Base-by-base conservation (phyloP, 92 coral and sea anemone species). In the Actinernus sp. region DNA sequence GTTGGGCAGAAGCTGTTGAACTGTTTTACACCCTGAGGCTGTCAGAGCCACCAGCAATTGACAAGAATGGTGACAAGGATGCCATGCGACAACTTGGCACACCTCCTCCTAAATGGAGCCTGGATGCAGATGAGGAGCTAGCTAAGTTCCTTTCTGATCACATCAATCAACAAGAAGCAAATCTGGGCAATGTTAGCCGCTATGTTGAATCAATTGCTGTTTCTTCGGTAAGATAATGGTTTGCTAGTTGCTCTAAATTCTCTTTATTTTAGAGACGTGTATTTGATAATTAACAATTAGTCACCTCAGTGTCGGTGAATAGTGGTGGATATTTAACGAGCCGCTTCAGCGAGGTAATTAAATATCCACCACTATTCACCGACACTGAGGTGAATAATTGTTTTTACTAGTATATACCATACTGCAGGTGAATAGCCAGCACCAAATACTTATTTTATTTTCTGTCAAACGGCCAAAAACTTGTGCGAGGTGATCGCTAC, bases 101-200 rank as follows among this genome's bases (percentile, higher is more conserved):
- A 9, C 97, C 95, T 27, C 97, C 98, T 16, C 95, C 92, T 23
- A 94, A 94, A 40, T 94, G 98, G 98, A 76, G 79, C 63, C 69
- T 94, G 44, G 96, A 94, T 28, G 98, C 98, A 26, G 98, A 94
- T 49, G 98, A 94, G 52, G 94, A 94, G 68, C 80, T 94, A 13
- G 97, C 95, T 26, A 88, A 87, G 71, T 94, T 94, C 47, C 77
- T 90, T 54, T 74, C 92, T 31, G 92, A 90, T 24, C 92, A 90
- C 59, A 83, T 91, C 0, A 94, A 84, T 58, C 87, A 84, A 21
- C 90, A 90, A 31, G 98, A 94, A 58, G 86, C 95, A 3, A 66
- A 82, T 37, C 86, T 94, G 55, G 98, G 98, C 17, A 90, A 84
- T 68, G 55, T 91, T 52, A 94, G 98, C 65, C 84, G 91, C 54